Evolutionary conservation across 2,797 vertebrate genomes (phyloP).

Genomic region (Centroberyx gerrardi): DNA sequence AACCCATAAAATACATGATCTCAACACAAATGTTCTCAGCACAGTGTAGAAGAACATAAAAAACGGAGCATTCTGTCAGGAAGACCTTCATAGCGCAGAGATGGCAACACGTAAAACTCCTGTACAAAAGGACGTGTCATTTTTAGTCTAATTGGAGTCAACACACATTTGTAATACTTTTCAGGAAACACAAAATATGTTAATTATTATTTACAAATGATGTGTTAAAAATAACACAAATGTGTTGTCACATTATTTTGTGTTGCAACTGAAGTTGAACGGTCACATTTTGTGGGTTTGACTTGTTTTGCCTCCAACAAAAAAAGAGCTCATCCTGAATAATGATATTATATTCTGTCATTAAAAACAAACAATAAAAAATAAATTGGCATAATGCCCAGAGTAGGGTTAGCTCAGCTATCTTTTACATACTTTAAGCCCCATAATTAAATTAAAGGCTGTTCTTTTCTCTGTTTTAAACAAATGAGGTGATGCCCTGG

Average conservation of each 20-base stretch:
- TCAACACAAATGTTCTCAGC: conserved; percentile 67
- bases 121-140: background rate
- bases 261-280: conserved; percentile 59
- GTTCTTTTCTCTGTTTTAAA: conserved; percentile 65
- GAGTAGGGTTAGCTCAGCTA: conserved; percentile 47
- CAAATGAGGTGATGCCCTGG: conserved; percentile 76
- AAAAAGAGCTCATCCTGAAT: conserved; percentile 46
- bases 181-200: background rate
- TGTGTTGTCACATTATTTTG: background rate
- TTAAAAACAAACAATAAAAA: conserved; percentile 71
- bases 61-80: conserved; percentile 22
- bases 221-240: background rate
- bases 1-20: conserved; percentile 67
- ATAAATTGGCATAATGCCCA: conserved; percentile 62
- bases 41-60: conserved; percentile 48
- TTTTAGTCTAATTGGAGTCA: conserved; percentile 21
- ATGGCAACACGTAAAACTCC: conserved; percentile 49
- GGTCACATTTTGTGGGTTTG: conserved; percentile 69
- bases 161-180: conserved; percentile 6
- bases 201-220: background rate
- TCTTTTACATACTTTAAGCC: conserved; percentile 46
- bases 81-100: conserved; percentile 28
- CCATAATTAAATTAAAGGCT: conserved; percentile 75
- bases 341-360: conserved; percentile 59
- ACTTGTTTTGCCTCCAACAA: conserved; percentile 57